Evolutionary conservation across 2,113 vertebrate species (phyloP).

Genomic region (Alligator sinensis): DNA sequence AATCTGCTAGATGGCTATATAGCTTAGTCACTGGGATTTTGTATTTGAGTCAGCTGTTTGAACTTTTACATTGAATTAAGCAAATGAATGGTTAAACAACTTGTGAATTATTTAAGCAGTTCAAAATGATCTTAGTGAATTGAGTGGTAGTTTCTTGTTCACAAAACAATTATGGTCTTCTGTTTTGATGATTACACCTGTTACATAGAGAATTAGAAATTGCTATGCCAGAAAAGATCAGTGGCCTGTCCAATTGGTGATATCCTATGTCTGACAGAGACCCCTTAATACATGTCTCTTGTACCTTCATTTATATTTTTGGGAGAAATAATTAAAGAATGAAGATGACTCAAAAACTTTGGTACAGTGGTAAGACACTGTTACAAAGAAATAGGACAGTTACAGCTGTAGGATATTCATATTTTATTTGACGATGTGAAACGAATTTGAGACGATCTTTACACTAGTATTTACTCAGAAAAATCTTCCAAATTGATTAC

Average conservation of each 20-base stretch:
- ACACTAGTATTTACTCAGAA: background rate
- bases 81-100: background rate
- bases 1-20: background rate
- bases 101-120: background rate
- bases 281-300: conserved; percentile 9
- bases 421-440: background rate
- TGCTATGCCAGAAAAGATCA: background rate
- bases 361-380: conserved; percentile 2
- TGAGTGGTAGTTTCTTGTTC: conserved; percentile 14
- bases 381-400: background rate
- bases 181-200: background rate
- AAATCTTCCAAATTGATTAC: background rate
- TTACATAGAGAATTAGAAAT: background rate
- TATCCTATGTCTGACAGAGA: conserved; percentile 6
- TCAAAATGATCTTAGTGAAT: background rate
- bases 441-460: background rate
- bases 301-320: background rate
- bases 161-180: background rate
- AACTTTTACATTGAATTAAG: background rate
- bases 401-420: background rate
- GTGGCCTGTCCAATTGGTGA: background rate
- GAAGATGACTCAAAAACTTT: background rate
- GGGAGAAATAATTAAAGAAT: background rate
- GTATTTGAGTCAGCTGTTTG: conserved; percentile 24
- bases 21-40: conserved; percentile 24